Base-by-base conservation (phyloP, 2,113 vertebrate genomes). In the Calyptomena viridis region DNA sequence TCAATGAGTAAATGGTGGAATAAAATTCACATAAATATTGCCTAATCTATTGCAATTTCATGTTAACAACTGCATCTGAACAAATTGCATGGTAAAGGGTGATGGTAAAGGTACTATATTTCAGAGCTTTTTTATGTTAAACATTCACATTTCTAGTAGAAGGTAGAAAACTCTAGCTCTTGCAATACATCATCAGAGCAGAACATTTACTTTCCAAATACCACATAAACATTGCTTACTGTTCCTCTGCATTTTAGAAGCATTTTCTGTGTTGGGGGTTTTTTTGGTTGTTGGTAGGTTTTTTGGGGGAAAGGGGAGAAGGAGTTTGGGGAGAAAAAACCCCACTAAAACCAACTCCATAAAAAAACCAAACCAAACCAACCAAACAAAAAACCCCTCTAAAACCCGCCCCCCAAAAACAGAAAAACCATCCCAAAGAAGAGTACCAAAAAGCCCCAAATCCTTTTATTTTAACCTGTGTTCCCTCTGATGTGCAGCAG, bases 1-100 rank as follows among this genome's bases (percentile, higher is more conserved):
- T 97, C 97, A 96, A 81, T 97, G 92, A 96, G 78, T 95, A 96
- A 97, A 97, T 47, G 89, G 37, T 78, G 87, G 94, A 93, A 98
- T 97, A 97, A 97, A 98, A 97, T 95, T 93, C 97, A 96, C 94
- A 97, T 97, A 97, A 98, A 97, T 94, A 96, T 84, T 78, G 68
- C 86, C 97, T 96, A 97, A 97, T 97, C 96, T 95, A 90, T 67
- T 75, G 71, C 75, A 0, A 93, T 96, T 95, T 79, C 92, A 91
- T 88, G 58, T 82, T 97, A 96, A 92, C 95, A 95, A 88, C 7
- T 89, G 66, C 82, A 92, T 97, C 94, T 94, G 93, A 96, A 93
- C 35, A 58, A 97, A 97, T 86, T 94, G 79, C 91, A 86, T n/a
- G 79, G 90, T 88, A 96, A 95, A 87, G 79, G 84, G 72, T 96